These are phyloP conservation scores for Mycetomoellerius zeteki DNA, from an alignment of 1,140 invertebrate genomes.

Conservation along the genomic window DNA sequence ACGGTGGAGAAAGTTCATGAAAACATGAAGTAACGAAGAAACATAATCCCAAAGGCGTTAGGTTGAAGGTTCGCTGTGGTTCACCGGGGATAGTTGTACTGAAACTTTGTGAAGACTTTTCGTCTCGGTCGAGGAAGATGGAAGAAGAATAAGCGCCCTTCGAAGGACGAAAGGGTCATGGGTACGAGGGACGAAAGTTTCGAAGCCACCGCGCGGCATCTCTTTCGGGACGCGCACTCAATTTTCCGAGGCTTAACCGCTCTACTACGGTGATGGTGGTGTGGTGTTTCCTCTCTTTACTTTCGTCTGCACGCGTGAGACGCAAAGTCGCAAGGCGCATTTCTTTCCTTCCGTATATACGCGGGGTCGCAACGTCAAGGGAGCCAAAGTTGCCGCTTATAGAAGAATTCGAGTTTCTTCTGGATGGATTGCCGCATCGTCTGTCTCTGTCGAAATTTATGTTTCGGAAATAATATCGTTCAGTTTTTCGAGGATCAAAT, in stretches of 20 bases:
- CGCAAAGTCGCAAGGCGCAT: conserved; percentile 65
- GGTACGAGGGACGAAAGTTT: conserved; percentile 11
- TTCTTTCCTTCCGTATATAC: conserved; percentile 47
- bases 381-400: background rate
- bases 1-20: conserved; percentile 7
- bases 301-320: conserved; percentile 59
- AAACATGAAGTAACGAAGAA: conserved; percentile 15
- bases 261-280: conserved; percentile 21
- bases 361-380: background rate
- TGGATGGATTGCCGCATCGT: conserved; percentile 30
- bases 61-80: conserved; percentile 26
- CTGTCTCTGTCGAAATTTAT: conserved; percentile 37
- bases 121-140: conserved; percentile 17
- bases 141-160: conserved; percentile 25
- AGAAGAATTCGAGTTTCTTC: conserved; percentile 52
- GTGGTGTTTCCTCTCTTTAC: conserved; percentile 66
- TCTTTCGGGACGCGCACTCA: conserved; percentile 80
- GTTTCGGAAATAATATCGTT: conserved; percentile 59
- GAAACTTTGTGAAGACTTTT: conserved; percentile 63
- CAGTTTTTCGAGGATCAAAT: conserved; percentile 51
- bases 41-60: conserved; percentile 35
- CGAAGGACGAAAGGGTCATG: conserved; percentile 23
- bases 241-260: conserved; percentile 84
- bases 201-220: conserved; percentile 45
- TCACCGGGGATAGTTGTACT: conserved; percentile 1